Percentiles rank a stretch among this genome's conserved stretches.
Conservation (phyloP, 2,888 invertebrate genomes). For the Caenorhabditis zanzibari region DNA sequence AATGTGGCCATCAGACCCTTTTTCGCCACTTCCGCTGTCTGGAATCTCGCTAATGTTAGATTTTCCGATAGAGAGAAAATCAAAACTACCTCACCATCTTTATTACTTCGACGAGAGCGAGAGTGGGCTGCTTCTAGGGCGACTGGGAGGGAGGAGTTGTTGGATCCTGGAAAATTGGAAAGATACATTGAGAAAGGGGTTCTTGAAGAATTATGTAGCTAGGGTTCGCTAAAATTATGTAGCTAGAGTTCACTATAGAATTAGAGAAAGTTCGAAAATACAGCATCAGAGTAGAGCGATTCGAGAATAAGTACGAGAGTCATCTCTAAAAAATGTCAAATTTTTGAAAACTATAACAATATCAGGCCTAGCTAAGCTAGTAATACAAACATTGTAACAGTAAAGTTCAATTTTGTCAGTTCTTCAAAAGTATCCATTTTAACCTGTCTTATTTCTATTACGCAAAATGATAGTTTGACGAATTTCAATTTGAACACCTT, state of each 20-base stretch:
- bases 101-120: conserved; percentile 14
- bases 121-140: background rate
- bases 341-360: too few relatives aligned
- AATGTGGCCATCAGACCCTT: background rate
- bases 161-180: conserved; percentile 6
- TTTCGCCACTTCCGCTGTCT: conserved; percentile 11
- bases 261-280: too few relatives aligned
- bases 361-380: too few relatives aligned
- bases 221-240: too few relatives aligned
- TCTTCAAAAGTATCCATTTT: conserved; percentile 9
- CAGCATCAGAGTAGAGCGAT: too few relatives aligned
- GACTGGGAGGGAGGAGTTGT: conserved; percentile 12
- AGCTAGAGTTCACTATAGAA: too few relatives aligned
- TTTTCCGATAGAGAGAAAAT: background rate
- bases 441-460: conserved; percentile 47
- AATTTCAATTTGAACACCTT: conserved; percentile 60
- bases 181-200: too few relatives aligned
- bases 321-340: too few relatives aligned
- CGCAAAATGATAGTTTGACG: conserved; percentile 51
- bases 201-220: too few relatives aligned
- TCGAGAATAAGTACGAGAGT: too few relatives aligned
- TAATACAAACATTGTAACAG: too few relatives aligned
- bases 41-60: background rate
- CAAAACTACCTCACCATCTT: conserved; percentile 45
- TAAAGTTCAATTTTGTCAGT: too few relatives aligned